Evolutionary conservation across 2,888 invertebrate species (phyloP), one percentile per base, ranked within the genome.

Genomic region (Charanyca ferruginea): DNA sequence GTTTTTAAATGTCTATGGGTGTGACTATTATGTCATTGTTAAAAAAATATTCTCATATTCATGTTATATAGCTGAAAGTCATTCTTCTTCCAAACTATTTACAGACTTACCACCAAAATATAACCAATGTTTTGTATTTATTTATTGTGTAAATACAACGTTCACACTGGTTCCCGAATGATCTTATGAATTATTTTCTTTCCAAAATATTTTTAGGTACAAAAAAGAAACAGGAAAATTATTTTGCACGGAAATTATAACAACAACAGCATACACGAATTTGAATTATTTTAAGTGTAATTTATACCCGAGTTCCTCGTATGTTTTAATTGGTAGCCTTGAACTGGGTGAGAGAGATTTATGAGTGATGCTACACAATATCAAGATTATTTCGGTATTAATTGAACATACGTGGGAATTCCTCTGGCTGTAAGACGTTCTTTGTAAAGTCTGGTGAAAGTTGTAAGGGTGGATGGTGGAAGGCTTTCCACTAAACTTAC

Each of bases 291-390:
- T 64, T 51, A 53, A 59, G 67, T 67, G 55, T 75, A 79, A 78
- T 79, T 75, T 72, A 77, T 68, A 65, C 58, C 41, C 25, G 47
- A 54, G 62, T 72, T 65, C 58, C 35, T 47, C 52, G 64, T 53
- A 67, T 64, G 64, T 51, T 75, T 75, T 75, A 75, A 72, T 79
- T 75, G 72, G 55, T 53, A 52, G 62, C 71, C 71, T 79, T 75
- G 70, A 73, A 77, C 73, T 45, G 70, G 22, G 49, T 42, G 20
- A 35, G 35, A 47, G 57, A 53, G 64, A 79, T 75, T 75, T 68
- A 79, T 44, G 68, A 67, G 47, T 60, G 53, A 59, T 72, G 67
- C 49, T 61, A 32, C 64, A 49, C 47, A 64, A 52, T 67, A 49
- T 65, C 38, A 69, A 57, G 11, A 55, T 41, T 69, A 48, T 55